These are phyloP conservation scores for Brenthis daphne DNA, from an alignment of 2,888 invertebrate species.

Conservation along the genomic window DNA sequence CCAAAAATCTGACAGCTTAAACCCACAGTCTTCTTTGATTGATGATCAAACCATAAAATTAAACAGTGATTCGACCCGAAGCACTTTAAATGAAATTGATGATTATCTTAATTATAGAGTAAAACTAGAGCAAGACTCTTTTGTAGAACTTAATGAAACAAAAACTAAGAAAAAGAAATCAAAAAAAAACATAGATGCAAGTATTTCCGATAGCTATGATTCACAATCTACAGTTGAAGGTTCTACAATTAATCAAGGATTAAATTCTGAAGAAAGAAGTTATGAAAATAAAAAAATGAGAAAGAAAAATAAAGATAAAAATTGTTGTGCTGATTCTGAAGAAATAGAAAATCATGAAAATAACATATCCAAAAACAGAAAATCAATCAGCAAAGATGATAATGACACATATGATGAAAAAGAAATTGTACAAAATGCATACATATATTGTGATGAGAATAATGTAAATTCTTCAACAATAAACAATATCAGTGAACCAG, in stretches of 20 bases:
- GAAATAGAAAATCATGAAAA: not conserved
- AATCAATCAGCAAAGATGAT: not conserved
- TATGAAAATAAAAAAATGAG: slow-evolving; percentile 8
- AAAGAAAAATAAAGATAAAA: slow-evolving; percentile 4
- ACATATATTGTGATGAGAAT: not conserved
- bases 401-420: slow-evolving; percentile 4
- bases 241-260: not conserved
- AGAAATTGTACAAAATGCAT: not conserved
- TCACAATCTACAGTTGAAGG: not conserved
- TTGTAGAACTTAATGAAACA: slow-evolving; percentile 4
- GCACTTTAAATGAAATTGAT: slow-evolving; percentile 4
- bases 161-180: slow-evolving; percentile 10
- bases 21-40: not conserved
- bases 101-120: slow-evolving; percentile 9
- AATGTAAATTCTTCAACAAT: not conserved
- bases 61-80: not conserved
- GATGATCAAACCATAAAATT: slow-evolving; percentile 9
- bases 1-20: slow-evolving; percentile 30
- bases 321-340: not conserved
- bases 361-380: not conserved
- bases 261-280: not conserved
- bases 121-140: slow-evolving; percentile 11
- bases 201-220: slow-evolving; percentile 9
- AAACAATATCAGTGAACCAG: not conserved
- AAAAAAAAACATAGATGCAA: not conserved